Evolutionary conservation across 2,888 invertebrate genomes (phyloP).

Genomic region (Coecobrya sp.): DNA sequence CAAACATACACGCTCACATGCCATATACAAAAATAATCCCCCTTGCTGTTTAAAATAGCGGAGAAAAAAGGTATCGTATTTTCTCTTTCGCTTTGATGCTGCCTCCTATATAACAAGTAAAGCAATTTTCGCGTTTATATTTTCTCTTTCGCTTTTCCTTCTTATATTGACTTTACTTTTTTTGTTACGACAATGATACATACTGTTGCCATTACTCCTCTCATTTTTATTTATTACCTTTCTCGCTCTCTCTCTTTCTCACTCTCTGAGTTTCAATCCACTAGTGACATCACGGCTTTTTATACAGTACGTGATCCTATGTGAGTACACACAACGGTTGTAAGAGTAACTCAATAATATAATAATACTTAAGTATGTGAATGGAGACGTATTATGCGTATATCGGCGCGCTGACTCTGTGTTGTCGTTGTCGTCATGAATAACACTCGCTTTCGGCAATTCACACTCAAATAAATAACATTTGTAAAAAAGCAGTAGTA

Average conservation of each 20-base stretch:
- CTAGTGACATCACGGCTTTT: constrained; percentile 1
- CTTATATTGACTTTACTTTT: constrained; percentile 4
- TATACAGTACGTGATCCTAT: background rate
- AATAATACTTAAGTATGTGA: constrained; percentile 24
- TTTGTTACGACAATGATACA: constrained; percentile 28
- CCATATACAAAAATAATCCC: constrained; percentile 16
- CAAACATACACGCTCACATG: background rate
- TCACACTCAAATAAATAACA: constrained; percentile 45
- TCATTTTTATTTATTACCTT: constrained; percentile 58
- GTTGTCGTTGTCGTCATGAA: background rate
- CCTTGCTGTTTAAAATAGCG: constrained; percentile 21
- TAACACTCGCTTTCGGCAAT: constrained; percentile 42
- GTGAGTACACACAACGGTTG: background rate
- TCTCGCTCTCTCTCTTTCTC: constrained; percentile 3
- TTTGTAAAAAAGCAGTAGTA: constrained; percentile 24
- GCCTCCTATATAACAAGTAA: background rate
- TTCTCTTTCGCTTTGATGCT: constrained; percentile 19
- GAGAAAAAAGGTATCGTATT: background rate
- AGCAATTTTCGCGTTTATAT: constrained; percentile 34
- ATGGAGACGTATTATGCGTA: background rate
- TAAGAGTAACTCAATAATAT: constrained; percentile 25
- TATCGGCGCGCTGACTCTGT: background rate
- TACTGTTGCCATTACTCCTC: constrained; percentile 25
- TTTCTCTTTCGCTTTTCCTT: constrained; percentile 31
- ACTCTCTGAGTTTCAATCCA: constrained; percentile 21